Percentiles rank a stretch among this genome's conserved stretches.
Evolutionary conservation across 2,797 vertebrate genomes (phyloP).

Genomic region (Scleropages formosus): DNA sequence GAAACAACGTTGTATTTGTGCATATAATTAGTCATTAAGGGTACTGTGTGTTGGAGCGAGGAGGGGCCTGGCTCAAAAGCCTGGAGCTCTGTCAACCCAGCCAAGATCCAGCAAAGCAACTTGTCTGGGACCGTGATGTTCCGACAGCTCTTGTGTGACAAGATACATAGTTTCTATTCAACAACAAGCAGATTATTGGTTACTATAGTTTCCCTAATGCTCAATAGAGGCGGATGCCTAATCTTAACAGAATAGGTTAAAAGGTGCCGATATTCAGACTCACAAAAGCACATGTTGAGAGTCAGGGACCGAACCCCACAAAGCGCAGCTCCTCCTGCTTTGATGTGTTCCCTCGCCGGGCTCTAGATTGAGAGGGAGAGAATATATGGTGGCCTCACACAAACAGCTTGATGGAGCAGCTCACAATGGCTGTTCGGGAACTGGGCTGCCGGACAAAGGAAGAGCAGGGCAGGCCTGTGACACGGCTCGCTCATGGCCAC

Average conservation of each 20-base stretch:
- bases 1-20: slow-evolving; percentile 81
- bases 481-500: slow-evolving; percentile 37
- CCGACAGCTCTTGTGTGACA: slow-evolving; percentile 90
- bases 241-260: slow-evolving; percentile 99
- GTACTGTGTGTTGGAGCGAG: slow-evolving; percentile 53
- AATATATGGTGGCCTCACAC: slow-evolving; percentile 64
- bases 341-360: slow-evolving; percentile 79
- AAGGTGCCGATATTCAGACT: slow-evolving; percentile 97
- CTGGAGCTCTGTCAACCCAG: slow-evolving; percentile 80
- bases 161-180: slow-evolving; percentile 99
- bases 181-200: slow-evolving; percentile 94
- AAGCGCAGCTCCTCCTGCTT: slow-evolving; percentile 80
- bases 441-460: slow-evolving; percentile 52
- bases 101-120: slow-evolving; percentile 87
- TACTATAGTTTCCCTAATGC: slow-evolving; percentile 99
- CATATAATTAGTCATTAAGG: slow-evolving; percentile 83
- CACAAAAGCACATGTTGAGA: slow-evolving; percentile 98
- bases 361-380: slow-evolving; percentile 73
- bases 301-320: slow-evolving; percentile 89
- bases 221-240: slow-evolving; percentile 92
- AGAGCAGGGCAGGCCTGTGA: slow-evolving; percentile 41
- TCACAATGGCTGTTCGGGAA: slow-evolving; percentile 72
- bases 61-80: slow-evolving; percentile 72
- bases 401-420: slow-evolving; percentile 57
- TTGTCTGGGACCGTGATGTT: slow-evolving; percentile 85